Evolutionary conservation across 2,888 invertebrate genomes (phyloP), one percentile per base, ranked within the genome.

Genomic region (Caradrina kadenii): DNA sequence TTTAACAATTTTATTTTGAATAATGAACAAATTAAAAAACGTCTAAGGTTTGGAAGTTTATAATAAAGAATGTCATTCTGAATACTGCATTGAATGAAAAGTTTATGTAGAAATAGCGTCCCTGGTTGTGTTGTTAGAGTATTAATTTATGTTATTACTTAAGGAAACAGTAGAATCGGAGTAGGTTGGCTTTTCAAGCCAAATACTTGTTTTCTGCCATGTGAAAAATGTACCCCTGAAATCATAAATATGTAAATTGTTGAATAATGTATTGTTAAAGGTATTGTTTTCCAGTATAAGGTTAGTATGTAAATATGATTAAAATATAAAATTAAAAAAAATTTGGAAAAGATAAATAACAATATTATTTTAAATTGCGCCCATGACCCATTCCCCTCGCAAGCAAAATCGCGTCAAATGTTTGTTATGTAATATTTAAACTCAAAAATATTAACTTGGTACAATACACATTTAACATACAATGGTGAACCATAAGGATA

Each of bases 71-170:
- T 35, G 49, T 26, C 21, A 69, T 69, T 69, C 70, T 69, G 42
- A 48, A 48, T 21, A 61, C n/a, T 64, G n/a, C 70, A 31, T 21
- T 42, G 59, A 69, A 59, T 69, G 59, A 42, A 70, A 70, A 35
- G 7, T 35, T 1, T 35, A 19, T 68, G 35, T 69, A 58, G 56
- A 3, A 11, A 13, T 2, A 48, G 17, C 13, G n/a, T 63, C 10
- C 10, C 4, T 31, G 39, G 39, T 39, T 39, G 39, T 13, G 1
- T 39, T 39, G 15, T 35, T 62, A 22, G 22, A 53, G 17, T 48
- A 67, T 21, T 39, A 39, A 13, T 39, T 39, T 39, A 39, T 39
- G 11, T 13, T 39, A 2, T 39, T 11, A 39, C 39, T 1, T 35
- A 39, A 13, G 39, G 39, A 39, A 39, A 39, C 39, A 13, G 39